phyloP scores from a whole-genome alignment of 2,797 vertebrate species.

The Mionectes olivaceus region DNA sequence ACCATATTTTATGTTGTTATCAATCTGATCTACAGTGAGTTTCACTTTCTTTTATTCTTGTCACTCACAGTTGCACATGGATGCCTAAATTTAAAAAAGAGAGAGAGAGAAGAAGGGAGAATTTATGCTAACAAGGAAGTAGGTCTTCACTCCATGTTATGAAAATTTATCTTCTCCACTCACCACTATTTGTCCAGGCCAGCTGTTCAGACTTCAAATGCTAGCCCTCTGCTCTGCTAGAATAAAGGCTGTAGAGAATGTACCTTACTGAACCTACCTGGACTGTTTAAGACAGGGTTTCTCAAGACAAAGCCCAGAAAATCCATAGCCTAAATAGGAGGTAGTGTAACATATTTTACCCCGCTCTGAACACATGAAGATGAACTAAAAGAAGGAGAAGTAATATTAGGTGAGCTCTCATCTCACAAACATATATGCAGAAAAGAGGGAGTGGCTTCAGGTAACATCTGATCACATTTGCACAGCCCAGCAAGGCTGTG shows the following conservation, averaged over 20 bases:
- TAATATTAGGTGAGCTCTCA: background rate
- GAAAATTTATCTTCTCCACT: background rate
- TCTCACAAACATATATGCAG: background rate
- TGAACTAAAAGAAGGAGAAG: background rate
- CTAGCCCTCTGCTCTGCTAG: background rate
- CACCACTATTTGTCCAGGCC: background rate
- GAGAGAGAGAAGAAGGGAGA: background rate
- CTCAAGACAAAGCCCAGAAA: fast-evolving
- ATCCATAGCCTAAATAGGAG: background rate
- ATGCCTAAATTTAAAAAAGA: background rate
- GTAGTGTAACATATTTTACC: background rate
- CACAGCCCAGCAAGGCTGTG: fast-evolving
- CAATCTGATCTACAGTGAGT: background rate
- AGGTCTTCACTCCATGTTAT: background rate
- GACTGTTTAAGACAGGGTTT: background rate
- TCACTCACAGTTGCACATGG: background rate
- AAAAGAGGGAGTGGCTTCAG: background rate
- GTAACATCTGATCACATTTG: background rate
- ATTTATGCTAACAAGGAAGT: background rate
- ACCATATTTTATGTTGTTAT: background rate
- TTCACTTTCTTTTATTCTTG: background rate
- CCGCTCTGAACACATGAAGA: background rate
- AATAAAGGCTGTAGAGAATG: background rate
- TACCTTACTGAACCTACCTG: background rate
- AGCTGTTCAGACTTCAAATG: background rate